These are phyloP conservation scores for Hyla sarda DNA, from an alignment of 2,113 vertebrate genomes.

Conservation along the genomic window DNA sequence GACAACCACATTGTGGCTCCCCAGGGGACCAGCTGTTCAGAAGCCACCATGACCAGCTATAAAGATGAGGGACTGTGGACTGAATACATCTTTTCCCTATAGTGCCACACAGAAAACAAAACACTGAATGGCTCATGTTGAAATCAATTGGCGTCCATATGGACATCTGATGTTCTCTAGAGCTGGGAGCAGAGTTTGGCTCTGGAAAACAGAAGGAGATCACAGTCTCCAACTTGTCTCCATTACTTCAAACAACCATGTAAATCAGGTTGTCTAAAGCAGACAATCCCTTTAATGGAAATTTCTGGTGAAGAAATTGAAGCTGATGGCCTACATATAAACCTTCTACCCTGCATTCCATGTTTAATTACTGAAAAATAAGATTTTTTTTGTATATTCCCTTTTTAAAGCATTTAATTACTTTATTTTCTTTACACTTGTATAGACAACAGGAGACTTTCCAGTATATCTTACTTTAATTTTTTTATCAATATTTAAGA, in stretches of 20 bases:
- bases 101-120: not conserved
- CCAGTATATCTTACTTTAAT: too few species aligned
- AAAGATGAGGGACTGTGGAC: not conserved
- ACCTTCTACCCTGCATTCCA: not conserved
- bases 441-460: too few species aligned
- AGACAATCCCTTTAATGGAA: not conserved
- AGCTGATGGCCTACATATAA: not conserved
- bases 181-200: not conserved
- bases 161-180: not conserved
- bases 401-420: too few species aligned
- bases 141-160: not conserved
- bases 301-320: not conserved
- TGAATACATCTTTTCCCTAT: not conserved
- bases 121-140: not conserved
- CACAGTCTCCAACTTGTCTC: not conserved
- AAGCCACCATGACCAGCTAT: not conserved
- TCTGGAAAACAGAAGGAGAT: not conserved
- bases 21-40: not conserved
- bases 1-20: not conserved
- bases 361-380: too few species aligned
- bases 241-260: not conserved
- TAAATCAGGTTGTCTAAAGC: not conserved
- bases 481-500: too few species aligned
- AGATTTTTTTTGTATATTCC: too few species aligned
- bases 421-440: not conserved